Percentiles rank a stretch among this genome's conserved stretches.
phyloP scores from a whole-genome alignment of 2,113 vertebrate genomes.

The Tachysurus vachellii region DNA sequence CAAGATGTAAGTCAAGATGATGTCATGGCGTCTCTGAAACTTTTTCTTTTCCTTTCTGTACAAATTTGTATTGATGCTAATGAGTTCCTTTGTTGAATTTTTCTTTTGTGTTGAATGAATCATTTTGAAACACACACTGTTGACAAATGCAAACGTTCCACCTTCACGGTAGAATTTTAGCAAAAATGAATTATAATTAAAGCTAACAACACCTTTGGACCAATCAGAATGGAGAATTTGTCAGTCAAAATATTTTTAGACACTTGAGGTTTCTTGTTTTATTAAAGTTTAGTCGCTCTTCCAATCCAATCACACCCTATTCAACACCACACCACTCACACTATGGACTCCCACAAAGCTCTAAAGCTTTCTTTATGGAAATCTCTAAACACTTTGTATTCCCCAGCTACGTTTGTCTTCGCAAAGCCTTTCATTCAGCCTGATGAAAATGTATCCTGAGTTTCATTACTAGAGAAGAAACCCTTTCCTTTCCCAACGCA shows the following conservation, averaged over 20 bases:
- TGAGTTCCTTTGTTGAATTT: not conserved
- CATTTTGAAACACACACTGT: too few relatives aligned
- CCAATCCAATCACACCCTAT: not conserved
- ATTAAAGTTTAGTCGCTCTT: not conserved
- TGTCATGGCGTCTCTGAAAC: not conserved
- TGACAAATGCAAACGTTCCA: too few relatives aligned
- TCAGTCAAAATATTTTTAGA: not conserved
- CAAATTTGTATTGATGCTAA: not conserved
- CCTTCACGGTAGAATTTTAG: not conserved
- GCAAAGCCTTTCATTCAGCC: not conserved
- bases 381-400: not conserved
- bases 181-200: not conserved
- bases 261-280: not conserved
- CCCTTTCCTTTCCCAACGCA: slow-evolving; percentile 3
- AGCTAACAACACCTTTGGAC: not conserved
- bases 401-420: not conserved
- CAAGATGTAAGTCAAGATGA: not conserved
- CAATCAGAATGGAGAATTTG: not conserved
- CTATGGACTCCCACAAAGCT: not conserved
- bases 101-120: too few relatives aligned
- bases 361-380: not conserved
- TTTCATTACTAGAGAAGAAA: slow-evolving; percentile 49
- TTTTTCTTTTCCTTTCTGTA: too few relatives aligned
- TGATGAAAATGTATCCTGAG: not conserved
- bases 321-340: not conserved